These are phyloP conservation scores for Paedocypris micromegethes DNA, from an alignment of 2,797 vertebrate genomes.

Conservation along the genomic window DNA sequence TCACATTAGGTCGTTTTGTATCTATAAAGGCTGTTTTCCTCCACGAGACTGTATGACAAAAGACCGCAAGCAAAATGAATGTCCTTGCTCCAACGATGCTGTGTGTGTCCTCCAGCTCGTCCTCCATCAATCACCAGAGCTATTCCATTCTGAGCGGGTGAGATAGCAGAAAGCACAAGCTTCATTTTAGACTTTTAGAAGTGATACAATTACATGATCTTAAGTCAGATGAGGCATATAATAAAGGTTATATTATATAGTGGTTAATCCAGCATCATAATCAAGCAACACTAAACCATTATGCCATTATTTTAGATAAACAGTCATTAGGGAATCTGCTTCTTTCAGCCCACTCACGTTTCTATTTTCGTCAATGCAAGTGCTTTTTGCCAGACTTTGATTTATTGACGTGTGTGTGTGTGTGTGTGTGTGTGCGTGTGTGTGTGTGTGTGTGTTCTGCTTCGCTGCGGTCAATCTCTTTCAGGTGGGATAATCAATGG, in stretches of 20 bases:
- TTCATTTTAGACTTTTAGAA: no score
- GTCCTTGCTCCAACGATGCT: not conserved
- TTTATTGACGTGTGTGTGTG: slow-evolving; percentile 7
- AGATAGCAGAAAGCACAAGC: slow-evolving; percentile 2
- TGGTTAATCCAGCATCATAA: no score
- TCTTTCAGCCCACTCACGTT: not conserved
- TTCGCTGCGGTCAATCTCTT: not conserved
- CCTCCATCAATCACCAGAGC: slow-evolving; percentile 9
- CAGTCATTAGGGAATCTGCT: not conserved
- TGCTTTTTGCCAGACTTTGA: slow-evolving; percentile 12
- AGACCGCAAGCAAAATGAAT: no score
- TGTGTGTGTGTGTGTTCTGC: no score
- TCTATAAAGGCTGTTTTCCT: no score
- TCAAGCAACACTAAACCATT: no score
- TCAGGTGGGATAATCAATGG: not conserved
- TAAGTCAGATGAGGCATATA: not conserved
- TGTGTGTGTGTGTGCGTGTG: not conserved
- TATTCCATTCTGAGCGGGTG: not conserved
- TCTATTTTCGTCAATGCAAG: not conserved
- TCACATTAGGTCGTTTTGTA: no score
- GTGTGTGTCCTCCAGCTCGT: slow-evolving; percentile 15
- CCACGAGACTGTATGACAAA: no score
- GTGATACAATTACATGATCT: not conserved
- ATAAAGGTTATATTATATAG: no score
- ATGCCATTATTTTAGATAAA: no score